phyloP scores from a whole-genome alignment of 2,888 invertebrate genomes.

The Odontothrips loti region DNA sequence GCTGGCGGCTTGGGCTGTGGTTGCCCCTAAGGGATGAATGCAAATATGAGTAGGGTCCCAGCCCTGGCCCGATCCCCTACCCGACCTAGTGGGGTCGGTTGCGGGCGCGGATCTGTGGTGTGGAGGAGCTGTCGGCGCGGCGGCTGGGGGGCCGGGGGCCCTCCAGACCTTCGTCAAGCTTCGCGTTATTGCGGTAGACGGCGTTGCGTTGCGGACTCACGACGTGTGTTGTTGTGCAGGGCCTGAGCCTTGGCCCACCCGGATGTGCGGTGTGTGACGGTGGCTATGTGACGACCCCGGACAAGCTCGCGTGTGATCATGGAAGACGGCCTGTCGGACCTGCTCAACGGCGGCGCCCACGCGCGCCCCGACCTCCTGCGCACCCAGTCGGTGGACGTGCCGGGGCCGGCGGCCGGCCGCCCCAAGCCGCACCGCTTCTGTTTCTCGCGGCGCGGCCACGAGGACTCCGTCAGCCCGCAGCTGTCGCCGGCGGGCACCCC shows the following conservation, averaged over 20 bases:
- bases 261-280: not conserved
- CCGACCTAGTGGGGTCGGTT: too few species aligned
- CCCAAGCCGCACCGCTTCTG: not conserved
- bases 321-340: constrained; percentile 60
- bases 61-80: too few species aligned
- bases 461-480: constrained; percentile 25
- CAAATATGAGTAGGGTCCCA: too few species aligned
- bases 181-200: not conserved
- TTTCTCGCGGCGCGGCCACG: constrained; percentile 24
- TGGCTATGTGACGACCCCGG: not conserved
- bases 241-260: too few species aligned
- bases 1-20: not conserved
- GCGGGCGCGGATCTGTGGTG: not conserved
- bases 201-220: too few species aligned
- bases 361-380: constrained; percentile 31
- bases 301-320: not conserved
- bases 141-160: not conserved
- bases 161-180: too few species aligned
- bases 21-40: too few species aligned
- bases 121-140: not conserved
- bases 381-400: not conserved
- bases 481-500: constrained; percentile 21
- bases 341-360: constrained; percentile 63
- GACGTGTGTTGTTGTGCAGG: too few species aligned
- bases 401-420: not conserved